Evolutionary conservation across 2,113 vertebrate species (phyloP).

Genomic region (Eleginops maclovinus): DNA sequence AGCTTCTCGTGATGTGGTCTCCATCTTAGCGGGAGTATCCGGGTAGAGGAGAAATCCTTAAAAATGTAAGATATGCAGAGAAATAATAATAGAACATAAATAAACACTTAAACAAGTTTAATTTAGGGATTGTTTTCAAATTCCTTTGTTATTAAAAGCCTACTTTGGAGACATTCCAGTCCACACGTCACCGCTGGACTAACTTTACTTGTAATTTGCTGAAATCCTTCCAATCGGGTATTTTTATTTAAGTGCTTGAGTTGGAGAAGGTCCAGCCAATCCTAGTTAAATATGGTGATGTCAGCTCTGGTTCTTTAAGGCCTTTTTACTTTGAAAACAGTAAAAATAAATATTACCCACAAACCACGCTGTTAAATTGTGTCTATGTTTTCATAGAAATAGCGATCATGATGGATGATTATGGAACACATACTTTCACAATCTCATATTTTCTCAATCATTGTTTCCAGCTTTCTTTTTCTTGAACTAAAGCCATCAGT

Average conservation of each 20-base stretch:
- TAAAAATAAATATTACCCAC: not conserved
- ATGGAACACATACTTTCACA: not conserved
- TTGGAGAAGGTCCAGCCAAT: not conserved
- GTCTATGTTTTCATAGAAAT: constrained; percentile 3
- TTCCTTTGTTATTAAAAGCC: not conserved
- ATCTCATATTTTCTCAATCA: not conserved
- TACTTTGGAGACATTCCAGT: not conserved
- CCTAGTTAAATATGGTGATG: not conserved
- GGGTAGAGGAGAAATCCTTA: constrained; percentile 82
- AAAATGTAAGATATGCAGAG: not conserved
- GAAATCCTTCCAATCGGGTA: not conserved
- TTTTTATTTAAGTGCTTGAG: constrained; percentile 1
- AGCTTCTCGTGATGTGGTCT: constrained; percentile 76
- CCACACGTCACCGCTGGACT: not conserved
- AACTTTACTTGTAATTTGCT: constrained; percentile 1
- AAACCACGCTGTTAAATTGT: not conserved
- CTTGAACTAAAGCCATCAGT: not conserved
- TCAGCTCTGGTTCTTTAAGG: not conserved
- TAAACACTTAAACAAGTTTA: not conserved
- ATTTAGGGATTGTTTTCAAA: not conserved
- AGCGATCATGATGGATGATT: not conserved
- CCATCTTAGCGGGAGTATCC: constrained; percentile 77
- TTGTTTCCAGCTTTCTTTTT: not conserved
- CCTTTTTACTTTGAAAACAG: not conserved
- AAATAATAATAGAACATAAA: not conserved